Evolutionary conservation across 2,797 vertebrate genomes (phyloP).

Genomic region (Phoxinus dragarum): DNA sequence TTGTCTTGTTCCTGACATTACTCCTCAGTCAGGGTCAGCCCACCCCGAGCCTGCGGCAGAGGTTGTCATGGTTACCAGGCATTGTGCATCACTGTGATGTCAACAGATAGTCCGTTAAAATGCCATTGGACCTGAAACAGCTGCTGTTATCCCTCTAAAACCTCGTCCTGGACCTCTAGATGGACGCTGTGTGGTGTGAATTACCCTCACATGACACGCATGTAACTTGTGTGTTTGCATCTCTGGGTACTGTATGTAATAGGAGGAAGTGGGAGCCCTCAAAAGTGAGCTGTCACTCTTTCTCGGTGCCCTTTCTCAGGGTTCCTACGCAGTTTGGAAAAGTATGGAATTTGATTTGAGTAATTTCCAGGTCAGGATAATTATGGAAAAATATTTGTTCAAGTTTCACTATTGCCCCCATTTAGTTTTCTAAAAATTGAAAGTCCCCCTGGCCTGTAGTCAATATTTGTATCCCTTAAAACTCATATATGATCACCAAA

Average conservation of each 20-base stretch:
- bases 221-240: background rate
- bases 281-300: background rate
- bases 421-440: no score
- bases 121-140: slow-evolving; percentile 28
- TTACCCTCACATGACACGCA: background rate
- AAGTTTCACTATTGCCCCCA: no score
- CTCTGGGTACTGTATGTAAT: background rate
- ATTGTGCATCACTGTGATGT: slow-evolving; percentile 44
- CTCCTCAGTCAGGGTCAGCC: slow-evolving; percentile 48
- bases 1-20: slow-evolving; percentile 24
- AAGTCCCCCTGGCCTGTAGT: no score
- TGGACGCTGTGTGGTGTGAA: background rate
- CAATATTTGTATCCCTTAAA: no score
- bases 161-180: background rate
- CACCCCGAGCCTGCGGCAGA: slow-evolving; percentile 42
- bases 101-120: slow-evolving; percentile 23
- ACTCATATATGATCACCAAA: no score
- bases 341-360: no score
- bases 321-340: background rate
- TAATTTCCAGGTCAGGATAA: background rate
- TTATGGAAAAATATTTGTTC: background rate
- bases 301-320: background rate
- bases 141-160: slow-evolving; percentile 41
- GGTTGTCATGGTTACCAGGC: slow-evolving; percentile 51
- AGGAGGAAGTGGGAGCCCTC: background rate